Conservation (phyloP, 2,113 vertebrate species). For the Bucco capensis region DNA sequence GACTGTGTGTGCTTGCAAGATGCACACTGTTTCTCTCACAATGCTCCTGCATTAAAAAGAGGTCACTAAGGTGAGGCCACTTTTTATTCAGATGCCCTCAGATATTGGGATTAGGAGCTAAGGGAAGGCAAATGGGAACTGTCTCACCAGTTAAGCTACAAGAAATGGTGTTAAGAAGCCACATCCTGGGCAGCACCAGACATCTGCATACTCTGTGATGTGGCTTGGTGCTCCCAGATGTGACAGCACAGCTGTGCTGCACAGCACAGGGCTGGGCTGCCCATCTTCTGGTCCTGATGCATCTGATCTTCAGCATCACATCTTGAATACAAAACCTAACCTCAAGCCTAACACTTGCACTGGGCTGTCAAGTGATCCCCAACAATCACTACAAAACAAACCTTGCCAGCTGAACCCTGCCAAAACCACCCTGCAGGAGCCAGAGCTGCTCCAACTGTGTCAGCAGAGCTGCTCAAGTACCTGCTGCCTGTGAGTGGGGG, state of each 20-base stretch:
- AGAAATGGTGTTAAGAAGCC: background rate
- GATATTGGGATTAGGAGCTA: background rate
- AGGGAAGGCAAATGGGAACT: background rate
- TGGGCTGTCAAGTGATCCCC: background rate
- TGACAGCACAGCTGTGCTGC: background rate
- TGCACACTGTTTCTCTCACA: background rate
- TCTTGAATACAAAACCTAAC: background rate
- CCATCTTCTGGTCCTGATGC: background rate
- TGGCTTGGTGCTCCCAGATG: background rate
- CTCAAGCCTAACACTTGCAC: rapidly evolving
- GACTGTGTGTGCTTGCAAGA: background rate
- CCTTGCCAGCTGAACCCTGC: background rate
- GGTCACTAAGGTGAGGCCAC: rapidly evolving
- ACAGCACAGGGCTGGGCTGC: background rate
- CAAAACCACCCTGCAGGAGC: background rate
- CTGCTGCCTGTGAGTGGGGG: rapidly evolving
- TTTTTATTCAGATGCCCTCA: background rate
- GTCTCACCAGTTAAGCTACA: background rate
- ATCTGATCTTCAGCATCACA: background rate
- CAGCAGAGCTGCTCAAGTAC: background rate
- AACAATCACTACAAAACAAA: background rate
- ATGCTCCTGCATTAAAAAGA: background rate
- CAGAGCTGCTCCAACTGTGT: rapidly evolving
- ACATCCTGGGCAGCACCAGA: background rate
- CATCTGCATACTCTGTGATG: too few species aligned